Percentiles rank a stretch among this genome's conserved stretches.
Conservation (phyloP, 2,888 invertebrate species). For the Alentia gelatinosa region DNA sequence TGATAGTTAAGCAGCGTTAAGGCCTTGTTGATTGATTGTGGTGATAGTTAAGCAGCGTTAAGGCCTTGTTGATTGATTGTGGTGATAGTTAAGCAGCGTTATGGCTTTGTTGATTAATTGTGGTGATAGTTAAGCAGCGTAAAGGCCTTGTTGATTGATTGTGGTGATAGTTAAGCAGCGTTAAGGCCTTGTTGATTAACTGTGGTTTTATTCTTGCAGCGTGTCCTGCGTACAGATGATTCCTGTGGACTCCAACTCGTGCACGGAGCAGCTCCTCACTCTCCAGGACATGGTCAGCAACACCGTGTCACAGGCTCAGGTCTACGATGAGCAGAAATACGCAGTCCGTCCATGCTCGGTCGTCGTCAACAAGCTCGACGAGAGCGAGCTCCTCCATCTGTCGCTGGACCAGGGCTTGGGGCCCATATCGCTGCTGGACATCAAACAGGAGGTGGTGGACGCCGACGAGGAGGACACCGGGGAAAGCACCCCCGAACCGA, state of each 20-base stretch:
- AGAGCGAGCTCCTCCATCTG: background rate
- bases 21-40: no score
- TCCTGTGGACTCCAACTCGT: background rate
- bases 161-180: no score
- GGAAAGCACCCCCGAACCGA: background rate
- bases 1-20: no score
- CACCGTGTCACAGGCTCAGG: background rate
- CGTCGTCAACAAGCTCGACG: background rate
- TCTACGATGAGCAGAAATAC: background rate
- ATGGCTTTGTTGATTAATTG: no score
- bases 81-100: no score
- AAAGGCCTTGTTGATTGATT: no score
- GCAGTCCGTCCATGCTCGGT: slow-evolving; percentile 9
- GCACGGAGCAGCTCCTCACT: background rate
- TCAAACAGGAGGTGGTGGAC: slow-evolving; percentile 6
- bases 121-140: no score
- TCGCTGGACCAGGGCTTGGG: background rate
- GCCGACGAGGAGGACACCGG: background rate
- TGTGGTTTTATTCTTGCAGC: background rate
- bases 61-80: no score
- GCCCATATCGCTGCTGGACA: background rate
- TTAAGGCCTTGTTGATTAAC: no score
- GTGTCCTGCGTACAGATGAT: background rate
- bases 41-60: no score
- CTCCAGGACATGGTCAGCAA: background rate